These are phyloP conservation scores for Takifugu flavidus DNA, from an alignment of 2,113 vertebrate species.

Conservation along the genomic window DNA sequence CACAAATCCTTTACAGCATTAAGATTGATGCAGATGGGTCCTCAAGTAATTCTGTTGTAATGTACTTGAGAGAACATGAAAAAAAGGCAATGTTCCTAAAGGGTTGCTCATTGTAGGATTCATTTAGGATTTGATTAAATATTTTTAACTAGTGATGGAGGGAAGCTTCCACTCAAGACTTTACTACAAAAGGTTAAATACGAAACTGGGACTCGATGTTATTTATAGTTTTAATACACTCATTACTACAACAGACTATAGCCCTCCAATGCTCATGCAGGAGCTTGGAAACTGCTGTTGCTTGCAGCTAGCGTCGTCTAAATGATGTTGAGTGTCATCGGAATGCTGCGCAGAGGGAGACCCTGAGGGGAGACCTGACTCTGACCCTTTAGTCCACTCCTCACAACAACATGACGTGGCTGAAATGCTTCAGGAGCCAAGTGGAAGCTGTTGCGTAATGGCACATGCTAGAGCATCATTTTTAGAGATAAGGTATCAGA, in stretches of 20 bases:
- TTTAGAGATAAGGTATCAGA: background rate
- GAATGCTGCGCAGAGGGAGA: slow-evolving; percentile 3
- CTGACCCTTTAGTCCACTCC: slow-evolving; percentile 13
- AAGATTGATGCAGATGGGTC: slow-evolving; percentile 41
- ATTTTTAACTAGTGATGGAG: no score
- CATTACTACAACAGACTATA: slow-evolving; percentile 13
- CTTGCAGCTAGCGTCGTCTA: slow-evolving; percentile 9
- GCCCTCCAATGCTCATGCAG: background rate
- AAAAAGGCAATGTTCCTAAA: background rate
- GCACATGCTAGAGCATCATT: background rate
- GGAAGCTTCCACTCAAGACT: no score
- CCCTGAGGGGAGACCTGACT: slow-evolving; percentile 25
- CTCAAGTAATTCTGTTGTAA: slow-evolving; percentile 45
- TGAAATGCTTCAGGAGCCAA: background rate
- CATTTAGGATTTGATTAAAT: no score
- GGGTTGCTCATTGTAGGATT: no score
- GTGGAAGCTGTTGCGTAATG: slow-evolving; percentile 14
- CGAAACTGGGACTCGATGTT: no score
- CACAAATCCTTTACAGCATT: slow-evolving; percentile 46
- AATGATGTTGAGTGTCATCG: slow-evolving; percentile 20
- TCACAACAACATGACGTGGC: slow-evolving; percentile 5
- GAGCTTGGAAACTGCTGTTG: slow-evolving; percentile 2
- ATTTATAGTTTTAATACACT: background rate
- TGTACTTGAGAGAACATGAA: slow-evolving; percentile 12
- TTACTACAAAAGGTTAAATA: no score